phyloP scores from a whole-genome alignment of 2,113 vertebrate species.

The Otus sunia region DNA sequence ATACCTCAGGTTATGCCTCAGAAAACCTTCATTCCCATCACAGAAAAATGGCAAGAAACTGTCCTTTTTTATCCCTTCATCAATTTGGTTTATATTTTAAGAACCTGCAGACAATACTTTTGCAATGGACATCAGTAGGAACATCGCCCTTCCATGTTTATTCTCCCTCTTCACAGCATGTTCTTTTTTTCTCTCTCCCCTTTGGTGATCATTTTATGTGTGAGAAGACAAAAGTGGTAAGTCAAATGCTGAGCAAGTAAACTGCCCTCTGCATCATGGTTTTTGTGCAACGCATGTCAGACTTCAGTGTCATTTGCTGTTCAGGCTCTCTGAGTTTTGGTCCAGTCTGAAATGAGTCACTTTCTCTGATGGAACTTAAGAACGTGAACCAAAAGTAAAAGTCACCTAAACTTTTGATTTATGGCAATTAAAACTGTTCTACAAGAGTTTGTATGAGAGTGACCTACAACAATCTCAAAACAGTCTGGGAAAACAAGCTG shows the following conservation, averaged over 20 bases:
- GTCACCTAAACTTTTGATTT: conserved; percentile 2
- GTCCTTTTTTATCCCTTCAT: conserved; percentile 8
- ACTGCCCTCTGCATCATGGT: background rate
- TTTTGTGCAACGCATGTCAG: background rate
- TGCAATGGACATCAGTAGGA: background rate
- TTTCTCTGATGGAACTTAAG: background rate
- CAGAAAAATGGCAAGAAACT: background rate
- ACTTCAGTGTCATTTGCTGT: background rate
- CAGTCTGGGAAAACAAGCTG: background rate
- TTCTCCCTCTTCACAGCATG: background rate
- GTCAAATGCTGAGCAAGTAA: background rate
- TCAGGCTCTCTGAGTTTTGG: background rate
- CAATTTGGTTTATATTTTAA: background rate
- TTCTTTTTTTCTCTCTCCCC: background rate
- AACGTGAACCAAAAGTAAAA: background rate
- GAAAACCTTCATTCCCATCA: background rate
- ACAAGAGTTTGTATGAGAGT: conserved; percentile 5
- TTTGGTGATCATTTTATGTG: background rate
- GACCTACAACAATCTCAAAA: conserved; percentile 21
- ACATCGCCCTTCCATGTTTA: background rate
- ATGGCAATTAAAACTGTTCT: background rate
- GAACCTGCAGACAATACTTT: background rate
- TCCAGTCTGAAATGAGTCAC: background rate
- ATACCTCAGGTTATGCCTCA: background rate
- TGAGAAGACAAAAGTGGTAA: background rate